Base-by-base conservation (phyloP, 1,140 invertebrate genomes). In the Microvelia longipes region DNA sequence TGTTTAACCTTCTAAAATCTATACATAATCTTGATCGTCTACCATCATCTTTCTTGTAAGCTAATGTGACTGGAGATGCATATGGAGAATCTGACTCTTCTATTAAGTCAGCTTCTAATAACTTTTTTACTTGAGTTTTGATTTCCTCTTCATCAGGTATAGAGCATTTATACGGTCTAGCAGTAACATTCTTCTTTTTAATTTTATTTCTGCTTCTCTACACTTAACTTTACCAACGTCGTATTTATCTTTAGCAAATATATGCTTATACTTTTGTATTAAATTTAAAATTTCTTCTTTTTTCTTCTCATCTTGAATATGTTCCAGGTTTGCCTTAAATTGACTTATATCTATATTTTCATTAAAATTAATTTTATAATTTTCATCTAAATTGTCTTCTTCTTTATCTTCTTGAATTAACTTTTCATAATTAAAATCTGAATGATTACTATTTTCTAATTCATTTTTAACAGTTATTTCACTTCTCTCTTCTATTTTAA, bases 371-470 rank as follows among this genome's bases (percentile, higher is more conserved):
- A 64, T 28, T 27, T 50, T 60, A 25, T 27, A 29, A 69, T 69
- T 62, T 27, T 69, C 15, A 64, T 69, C 35, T 64, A 62, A 26
- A 63, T 63, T 19, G 74, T 70, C 70, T 72, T 67, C 73, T 75
- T 76, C 69, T 77, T 73, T 68, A 73, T 74, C 1, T 71, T n/a
- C 67, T 76, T 74, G 11, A 77, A 63, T 69, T 68, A 70, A 26
- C 24, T 25, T 64, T 13, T 64, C 24, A 64, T 13, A 64, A 15
- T 64, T 5, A 13, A 64, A 64, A 64, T 26, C 62, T 64, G 62
- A 64, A 24, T 26, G 5, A 64, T 64, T 64, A 64, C 24, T 5
- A 64, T 64, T 24, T 64, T 64, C 24, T 64, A 26, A 13, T 64
- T 64, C 25, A 2, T 15, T 64, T 26, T 25, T 64, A 64, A 24